These are phyloP conservation scores for Salticus scenicus DNA, from an alignment of 2,888 invertebrate species.

Conservation along the genomic window DNA sequence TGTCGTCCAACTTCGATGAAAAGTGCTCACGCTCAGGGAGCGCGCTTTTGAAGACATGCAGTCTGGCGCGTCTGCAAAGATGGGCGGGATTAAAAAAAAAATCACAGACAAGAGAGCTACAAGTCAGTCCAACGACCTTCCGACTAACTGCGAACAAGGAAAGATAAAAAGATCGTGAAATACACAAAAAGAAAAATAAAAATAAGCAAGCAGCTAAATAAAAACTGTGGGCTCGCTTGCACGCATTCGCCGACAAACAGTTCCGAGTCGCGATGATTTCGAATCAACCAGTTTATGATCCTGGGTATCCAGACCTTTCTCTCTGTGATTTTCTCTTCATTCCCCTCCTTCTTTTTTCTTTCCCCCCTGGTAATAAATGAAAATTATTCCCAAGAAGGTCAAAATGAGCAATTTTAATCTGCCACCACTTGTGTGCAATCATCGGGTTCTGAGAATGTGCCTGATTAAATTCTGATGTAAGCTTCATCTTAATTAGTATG, in stretches of 20 bases:
- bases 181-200: conserved; percentile 30
- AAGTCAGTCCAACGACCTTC: conserved; percentile 62
- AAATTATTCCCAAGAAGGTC: not conserved
- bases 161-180: conserved; percentile 34
- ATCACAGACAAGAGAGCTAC: conserved; percentile 20
- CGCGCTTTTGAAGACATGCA: conserved; percentile 50
- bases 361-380: not conserved
- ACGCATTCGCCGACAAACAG: conserved; percentile 28
- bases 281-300: conserved; percentile 42
- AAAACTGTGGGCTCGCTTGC: conserved; percentile 12
- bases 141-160: conserved; percentile 34
- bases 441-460: too few relatives aligned
- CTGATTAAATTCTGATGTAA: too few relatives aligned
- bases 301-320: conserved; percentile 32
- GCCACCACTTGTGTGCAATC: too few relatives aligned
- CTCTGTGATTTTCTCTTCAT: not conserved
- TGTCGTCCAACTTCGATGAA: too few relatives aligned
- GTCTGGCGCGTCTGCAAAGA: conserved; percentile 52
- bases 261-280: not conserved
- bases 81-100: not conserved
- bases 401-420: not conserved
- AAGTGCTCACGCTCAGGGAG: too few relatives aligned
- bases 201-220: not conserved
- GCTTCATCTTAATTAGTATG: too few relatives aligned
- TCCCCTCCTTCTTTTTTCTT: not conserved